Percentiles rank a stretch among this genome's conserved stretches.
Conservation (phyloP, 2,888 invertebrate genomes). For the Phaonia tiefii region DNA sequence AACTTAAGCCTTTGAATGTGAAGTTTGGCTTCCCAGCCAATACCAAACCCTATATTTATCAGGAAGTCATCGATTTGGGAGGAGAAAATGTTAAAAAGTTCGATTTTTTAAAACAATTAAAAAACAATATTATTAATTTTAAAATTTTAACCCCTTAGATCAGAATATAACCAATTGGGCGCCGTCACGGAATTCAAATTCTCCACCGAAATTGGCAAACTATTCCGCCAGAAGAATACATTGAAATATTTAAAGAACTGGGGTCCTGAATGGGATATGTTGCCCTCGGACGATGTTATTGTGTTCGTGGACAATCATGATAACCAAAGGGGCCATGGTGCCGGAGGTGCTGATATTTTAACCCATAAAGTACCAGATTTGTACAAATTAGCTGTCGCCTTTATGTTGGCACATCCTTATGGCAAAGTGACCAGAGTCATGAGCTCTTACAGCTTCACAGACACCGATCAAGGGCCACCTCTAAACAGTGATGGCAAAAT, state of each 20-base stretch:
- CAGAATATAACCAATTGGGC: conserved; percentile 82
- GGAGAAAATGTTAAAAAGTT: conserved; percentile 77
- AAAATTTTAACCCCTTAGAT: conserved; percentile 32
- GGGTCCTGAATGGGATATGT: conserved; percentile 85
- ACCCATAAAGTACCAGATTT: conserved; percentile 82
- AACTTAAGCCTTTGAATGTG: conserved; percentile 82
- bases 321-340: conserved; percentile 85
- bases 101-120: neutral
- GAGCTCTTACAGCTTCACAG: conserved; percentile 88
- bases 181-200: conserved; percentile 88
- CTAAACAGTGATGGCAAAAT: conserved; percentile 83
- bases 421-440: conserved; percentile 87
- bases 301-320: conserved; percentile 90
- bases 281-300: conserved; percentile 83
- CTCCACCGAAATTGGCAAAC: conserved; percentile 79
- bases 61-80: conserved; percentile 88
- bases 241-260: conserved; percentile 84
- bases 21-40: conserved; percentile 83
- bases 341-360: conserved; percentile 82
- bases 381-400: conserved; percentile 89
- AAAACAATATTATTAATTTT: neutral
- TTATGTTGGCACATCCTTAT: conserved; percentile 92
- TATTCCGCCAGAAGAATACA: conserved; percentile 83
- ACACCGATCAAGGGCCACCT: conserved; percentile 85
- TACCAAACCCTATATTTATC: conserved; percentile 85